Base-by-base conservation (phyloP, 2,797 vertebrate species). In the Chaenodraco wilsoni region DNA sequence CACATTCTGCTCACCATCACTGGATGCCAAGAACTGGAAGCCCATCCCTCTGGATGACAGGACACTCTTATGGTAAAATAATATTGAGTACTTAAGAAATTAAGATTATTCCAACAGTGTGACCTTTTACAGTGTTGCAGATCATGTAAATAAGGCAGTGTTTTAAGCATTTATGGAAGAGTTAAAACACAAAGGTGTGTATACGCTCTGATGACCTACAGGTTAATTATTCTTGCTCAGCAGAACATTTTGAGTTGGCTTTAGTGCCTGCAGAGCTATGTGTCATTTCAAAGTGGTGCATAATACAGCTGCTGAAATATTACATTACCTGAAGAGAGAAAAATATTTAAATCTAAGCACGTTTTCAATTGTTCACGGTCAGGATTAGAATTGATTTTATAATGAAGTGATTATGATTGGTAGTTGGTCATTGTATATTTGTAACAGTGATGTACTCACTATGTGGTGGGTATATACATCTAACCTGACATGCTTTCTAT, bases 1-100 rank as follows among this genome's bases (percentile, higher is more conserved):
- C 96, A 79, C 98, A 98, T 89, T 96, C 97, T 0, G 93, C 97
- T 3, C 97, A 97, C 74, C 94, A 97, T 2, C 97, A 97, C 70
- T 98, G 98, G 97, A 96, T 98, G 94, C 96, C 96, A 88, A 96
- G 97, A 80, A 98, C 96, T 69, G 96, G 96, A 90, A 99, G 97
- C 91, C 97, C 98, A 82, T 99, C 98, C 56, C 88, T 99, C 72
- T 99, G 98, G 98, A 97, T 99, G 97, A 95, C 97, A 59, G 97
- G 97, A 44, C 97, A 98, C 88, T 98, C 98, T 46, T 99, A 98
- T 33, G 96, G 98, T 99, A 81, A 91, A 93, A 92, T 55, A 57
- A 65, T 4, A 50, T 41, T 8, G 16, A 10, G 3, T 7, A 9
- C 48, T 68, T 61, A 16, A n/a, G 19, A 44, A 72, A 54, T 49